phyloP scores from a whole-genome alignment of 2,113 vertebrate species.

The Empidonax traillii region DNA sequence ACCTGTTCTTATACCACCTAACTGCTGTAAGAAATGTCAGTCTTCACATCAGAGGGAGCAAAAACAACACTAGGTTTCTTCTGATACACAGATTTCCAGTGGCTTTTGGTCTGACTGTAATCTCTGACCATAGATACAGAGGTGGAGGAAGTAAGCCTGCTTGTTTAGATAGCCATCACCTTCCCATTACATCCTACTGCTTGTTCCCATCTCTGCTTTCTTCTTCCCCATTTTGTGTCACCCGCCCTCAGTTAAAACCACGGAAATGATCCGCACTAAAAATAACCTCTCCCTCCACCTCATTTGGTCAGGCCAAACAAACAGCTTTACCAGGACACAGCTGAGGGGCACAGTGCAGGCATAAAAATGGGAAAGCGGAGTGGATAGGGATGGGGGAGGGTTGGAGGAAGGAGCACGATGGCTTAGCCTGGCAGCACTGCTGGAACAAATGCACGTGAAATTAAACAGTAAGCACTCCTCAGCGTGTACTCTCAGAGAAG shows the following conservation, averaged over 20 bases:
- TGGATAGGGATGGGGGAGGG: neutral
- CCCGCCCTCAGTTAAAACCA: neutral
- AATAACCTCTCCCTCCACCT: conserved; percentile 17
- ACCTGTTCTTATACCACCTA: neutral
- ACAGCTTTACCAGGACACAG: neutral
- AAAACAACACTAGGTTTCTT: neutral
- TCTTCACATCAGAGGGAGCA: neutral
- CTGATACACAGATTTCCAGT: neutral
- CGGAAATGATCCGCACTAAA: neutral
- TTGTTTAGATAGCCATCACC: neutral
- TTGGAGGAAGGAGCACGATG: neutral
- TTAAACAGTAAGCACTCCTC: neutral
- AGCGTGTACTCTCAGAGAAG: neutral
- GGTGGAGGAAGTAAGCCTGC: neutral
- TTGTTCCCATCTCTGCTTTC: neutral
- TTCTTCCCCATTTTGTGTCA: conserved; percentile 1
- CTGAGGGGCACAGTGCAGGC: neutral
- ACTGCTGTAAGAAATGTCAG: neutral
- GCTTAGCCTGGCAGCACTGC: neutral
- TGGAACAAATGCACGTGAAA: neutral
- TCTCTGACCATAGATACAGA: neutral
- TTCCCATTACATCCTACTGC: neutral
- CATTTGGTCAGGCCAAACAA: neutral
- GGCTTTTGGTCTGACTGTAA: neutral
- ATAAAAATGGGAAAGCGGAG: neutral